A percentile compares a stretch with the other conserved stretches of the same genome.
Conservation (phyloP, 2,113 vertebrate species). For the Forbesichthys agassizii region DNA sequence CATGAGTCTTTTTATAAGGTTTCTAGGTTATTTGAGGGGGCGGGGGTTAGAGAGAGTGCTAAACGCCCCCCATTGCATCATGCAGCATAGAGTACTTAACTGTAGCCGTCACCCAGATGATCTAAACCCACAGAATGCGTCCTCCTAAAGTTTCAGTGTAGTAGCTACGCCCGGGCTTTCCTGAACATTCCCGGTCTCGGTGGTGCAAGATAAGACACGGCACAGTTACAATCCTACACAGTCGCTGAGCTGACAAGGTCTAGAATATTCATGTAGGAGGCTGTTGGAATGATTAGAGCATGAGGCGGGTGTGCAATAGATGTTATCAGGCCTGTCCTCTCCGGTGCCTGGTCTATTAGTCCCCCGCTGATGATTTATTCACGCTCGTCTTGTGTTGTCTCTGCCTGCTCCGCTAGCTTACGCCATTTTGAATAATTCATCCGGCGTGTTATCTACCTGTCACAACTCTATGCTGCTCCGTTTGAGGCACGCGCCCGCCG, state of each 20-base stretch:
- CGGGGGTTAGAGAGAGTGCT: too few species aligned
- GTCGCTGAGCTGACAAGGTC: constrained; percentile 48
- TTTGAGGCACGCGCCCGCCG: constrained; percentile 26
- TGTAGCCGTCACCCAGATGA: too few species aligned
- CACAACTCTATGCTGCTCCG: constrained; percentile 55
- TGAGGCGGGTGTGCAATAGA: constrained; percentile 42
- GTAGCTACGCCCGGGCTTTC: background rate
- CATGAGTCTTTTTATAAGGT: too few species aligned
- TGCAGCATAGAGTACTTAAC: too few species aligned
- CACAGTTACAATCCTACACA: constrained; percentile 19
- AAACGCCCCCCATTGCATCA: too few species aligned
- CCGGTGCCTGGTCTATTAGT: constrained; percentile 59
- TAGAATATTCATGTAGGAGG: constrained; percentile 59
- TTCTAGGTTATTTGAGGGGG: too few species aligned
- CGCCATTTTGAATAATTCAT: constrained; percentile 74
- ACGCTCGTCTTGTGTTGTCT: constrained; percentile 55
- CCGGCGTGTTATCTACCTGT: constrained; percentile 71
- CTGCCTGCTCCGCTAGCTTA: constrained; percentile 54
- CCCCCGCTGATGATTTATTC: constrained; percentile 71
- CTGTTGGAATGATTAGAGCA: constrained; percentile 60
- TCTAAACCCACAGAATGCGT: too few species aligned
- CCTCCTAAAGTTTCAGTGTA: too few species aligned
- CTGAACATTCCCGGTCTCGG: constrained; percentile 8
- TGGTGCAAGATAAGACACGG: constrained; percentile 26
- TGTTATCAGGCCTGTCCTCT: constrained; percentile 62